Conservation (phyloP, 1,140 invertebrate genomes). For the Temnothorax curvispinosus region DNA sequence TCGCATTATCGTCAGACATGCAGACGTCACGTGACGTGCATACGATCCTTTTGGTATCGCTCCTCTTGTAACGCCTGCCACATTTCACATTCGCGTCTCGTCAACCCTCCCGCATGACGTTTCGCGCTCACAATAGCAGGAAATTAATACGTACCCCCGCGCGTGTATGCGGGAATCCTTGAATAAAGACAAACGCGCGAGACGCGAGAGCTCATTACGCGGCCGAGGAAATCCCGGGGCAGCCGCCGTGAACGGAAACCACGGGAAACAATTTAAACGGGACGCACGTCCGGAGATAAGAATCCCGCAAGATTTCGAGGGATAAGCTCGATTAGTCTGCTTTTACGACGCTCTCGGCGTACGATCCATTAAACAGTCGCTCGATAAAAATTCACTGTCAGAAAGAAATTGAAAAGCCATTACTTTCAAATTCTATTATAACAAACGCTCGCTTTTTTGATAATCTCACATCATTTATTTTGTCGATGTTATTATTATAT, state of each 20-base stretch:
- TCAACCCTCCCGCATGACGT: conserved; percentile 40
- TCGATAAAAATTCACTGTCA: background rate
- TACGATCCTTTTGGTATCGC: conserved; percentile 27
- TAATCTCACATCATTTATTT: background rate
- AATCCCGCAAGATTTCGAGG: background rate
- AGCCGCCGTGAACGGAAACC: background rate
- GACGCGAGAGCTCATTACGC: conserved; percentile 37
- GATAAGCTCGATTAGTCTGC: background rate
- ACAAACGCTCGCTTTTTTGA: background rate
- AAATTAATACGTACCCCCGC: conserved; percentile 61
- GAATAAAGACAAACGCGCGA: conserved; percentile 58
- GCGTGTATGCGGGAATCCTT: conserved; percentile 20
- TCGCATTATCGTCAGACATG: conserved; percentile 32
- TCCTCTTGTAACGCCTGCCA: background rate
- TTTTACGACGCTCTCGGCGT: background rate
- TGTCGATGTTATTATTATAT: background rate
- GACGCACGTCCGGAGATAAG: background rate
- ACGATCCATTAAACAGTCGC: background rate
- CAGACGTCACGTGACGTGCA: conserved; percentile 15
- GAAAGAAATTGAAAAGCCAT: background rate
- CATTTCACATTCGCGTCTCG: conserved; percentile 62
- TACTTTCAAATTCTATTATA: background rate
- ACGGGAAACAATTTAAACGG: background rate
- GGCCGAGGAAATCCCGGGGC: background rate
- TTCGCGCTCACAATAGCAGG: conserved; percentile 59